Conservation (phyloP, 2,113 vertebrate species). For the Lampris incognitus region DNA sequence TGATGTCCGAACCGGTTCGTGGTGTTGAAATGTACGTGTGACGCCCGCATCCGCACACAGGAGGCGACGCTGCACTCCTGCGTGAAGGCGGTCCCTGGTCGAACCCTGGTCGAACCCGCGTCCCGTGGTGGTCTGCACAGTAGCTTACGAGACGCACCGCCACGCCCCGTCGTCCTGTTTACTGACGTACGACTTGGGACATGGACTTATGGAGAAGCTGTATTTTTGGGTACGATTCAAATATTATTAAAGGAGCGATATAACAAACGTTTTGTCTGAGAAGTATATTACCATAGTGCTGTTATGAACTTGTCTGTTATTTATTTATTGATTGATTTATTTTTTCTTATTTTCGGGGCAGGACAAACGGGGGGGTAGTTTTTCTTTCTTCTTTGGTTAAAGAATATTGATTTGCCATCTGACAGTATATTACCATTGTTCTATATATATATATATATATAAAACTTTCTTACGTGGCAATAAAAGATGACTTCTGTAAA, state of each 20-base stretch:
- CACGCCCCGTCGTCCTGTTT: constrained; percentile 73
- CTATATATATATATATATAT: constrained; percentile 79
- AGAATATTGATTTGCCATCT: constrained; percentile 90
- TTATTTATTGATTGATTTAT: constrained; percentile 21
- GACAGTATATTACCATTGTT: constrained; percentile 96
- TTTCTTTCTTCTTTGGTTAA: constrained; percentile 73
- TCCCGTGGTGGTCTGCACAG: constrained; percentile 77
- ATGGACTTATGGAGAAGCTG: constrained; percentile 86
- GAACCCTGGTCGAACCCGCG: constrained; percentile 71
- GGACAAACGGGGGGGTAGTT: constrained; percentile 75
- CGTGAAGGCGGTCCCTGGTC: constrained; percentile 53
- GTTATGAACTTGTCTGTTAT: constrained; percentile 83
- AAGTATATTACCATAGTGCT: constrained; percentile 91
- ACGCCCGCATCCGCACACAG: constrained; percentile 63
- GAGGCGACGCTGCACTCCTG: constrained; percentile 70
- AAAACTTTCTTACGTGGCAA: constrained; percentile 98
- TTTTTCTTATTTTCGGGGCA: constrained; percentile 80
- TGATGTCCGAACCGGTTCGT: constrained; percentile 75
- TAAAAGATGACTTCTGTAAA: constrained; percentile 88
- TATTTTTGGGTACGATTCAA: constrained; percentile 86
- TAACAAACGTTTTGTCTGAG: constrained; percentile 86
- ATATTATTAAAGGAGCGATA: constrained; percentile 79
- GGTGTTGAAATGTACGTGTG: constrained; percentile 76
- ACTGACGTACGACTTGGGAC: constrained; percentile 77
- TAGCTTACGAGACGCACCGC: constrained; percentile 79